phyloP scores from a whole-genome alignment of 1,140 invertebrate genomes.

The Drosophila tristis region DNA sequence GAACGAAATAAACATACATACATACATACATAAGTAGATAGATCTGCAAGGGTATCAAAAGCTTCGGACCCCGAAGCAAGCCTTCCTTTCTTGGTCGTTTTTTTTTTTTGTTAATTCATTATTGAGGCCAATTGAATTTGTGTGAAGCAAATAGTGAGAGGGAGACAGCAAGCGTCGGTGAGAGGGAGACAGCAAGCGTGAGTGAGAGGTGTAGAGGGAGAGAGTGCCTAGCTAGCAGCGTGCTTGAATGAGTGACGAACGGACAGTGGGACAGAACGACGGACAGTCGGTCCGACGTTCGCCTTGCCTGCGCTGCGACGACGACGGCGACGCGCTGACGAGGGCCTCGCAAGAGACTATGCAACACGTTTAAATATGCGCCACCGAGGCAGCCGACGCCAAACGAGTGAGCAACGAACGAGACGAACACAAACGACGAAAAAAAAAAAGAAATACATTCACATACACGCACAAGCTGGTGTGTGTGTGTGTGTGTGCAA shows the following conservation, averaged over 20 bases:
- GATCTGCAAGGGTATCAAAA: no score
- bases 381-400: slow-evolving; percentile 73
- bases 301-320: slow-evolving; percentile 48
- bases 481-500: slow-evolving; percentile 16
- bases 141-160: slow-evolving; percentile 46
- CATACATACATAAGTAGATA: no score
- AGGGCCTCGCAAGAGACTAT: slow-evolving; percentile 79
- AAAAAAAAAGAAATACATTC: slow-evolving; percentile 47
- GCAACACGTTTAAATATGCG: slow-evolving; percentile 81
- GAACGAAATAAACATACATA: no score
- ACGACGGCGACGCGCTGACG: slow-evolving; percentile 51
- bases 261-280: slow-evolving; percentile 56
- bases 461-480: slow-evolving; percentile 40
- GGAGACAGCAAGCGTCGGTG: background rate
- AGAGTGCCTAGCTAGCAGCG: slow-evolving; percentile 62
- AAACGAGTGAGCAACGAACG: slow-evolving; percentile 66
- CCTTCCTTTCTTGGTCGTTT: slow-evolving; percentile 19
- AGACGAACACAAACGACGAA: slow-evolving; percentile 27
- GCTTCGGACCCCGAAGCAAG: no score
- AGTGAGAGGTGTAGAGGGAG: slow-evolving; percentile 3
- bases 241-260: slow-evolving; percentile 77
- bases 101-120: slow-evolving; percentile 82
- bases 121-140: slow-evolving; percentile 82
- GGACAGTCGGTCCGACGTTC: slow-evolving; percentile 36
- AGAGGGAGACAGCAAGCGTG: slow-evolving; percentile 24